Percentiles rank a stretch among this genome's conserved stretches.
phyloP scores from a whole-genome alignment of 2,888 invertebrate genomes.

The Pterostichus niger region DNA sequence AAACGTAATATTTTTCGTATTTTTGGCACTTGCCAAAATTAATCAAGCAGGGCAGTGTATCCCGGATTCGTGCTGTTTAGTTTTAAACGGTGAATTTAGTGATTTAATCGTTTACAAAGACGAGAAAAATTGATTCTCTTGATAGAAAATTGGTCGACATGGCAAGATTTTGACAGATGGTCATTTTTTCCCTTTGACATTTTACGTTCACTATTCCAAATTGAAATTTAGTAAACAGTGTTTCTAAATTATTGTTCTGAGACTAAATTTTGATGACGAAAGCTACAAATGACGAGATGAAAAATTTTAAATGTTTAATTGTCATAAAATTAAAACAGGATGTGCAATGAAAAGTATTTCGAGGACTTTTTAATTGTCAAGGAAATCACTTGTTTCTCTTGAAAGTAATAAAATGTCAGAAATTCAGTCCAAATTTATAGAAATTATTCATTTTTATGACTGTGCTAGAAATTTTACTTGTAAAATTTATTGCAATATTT shows the following conservation, averaged over 20 bases:
- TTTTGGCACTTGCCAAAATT: conserved; percentile 52
- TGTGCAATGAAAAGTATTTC: conserved; percentile 10
- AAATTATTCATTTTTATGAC: background rate
- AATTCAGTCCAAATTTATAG: background rate
- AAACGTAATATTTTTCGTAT: conserved; percentile 70
- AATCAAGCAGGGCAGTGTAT: background rate
- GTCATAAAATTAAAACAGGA: conserved; percentile 12
- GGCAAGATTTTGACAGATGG: conserved; percentile 76
- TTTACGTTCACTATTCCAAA: conserved; percentile 66
- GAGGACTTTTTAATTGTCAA: conserved; percentile 17
- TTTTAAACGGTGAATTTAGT: background rate
- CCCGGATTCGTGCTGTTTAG: background rate
- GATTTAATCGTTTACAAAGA: conserved; percentile 27
- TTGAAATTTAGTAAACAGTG: conserved; percentile 40
- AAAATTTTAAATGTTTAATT: background rate
- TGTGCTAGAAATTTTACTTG: background rate
- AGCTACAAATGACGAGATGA: background rate
- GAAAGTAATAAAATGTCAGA: conserved; percentile 21
- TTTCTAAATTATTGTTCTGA: background rate
- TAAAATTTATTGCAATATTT: background rate
- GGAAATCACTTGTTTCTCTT: conserved; percentile 37
- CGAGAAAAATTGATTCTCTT: conserved; percentile 68
- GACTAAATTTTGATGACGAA: conserved; percentile 2
- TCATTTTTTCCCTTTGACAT: conserved; percentile 73
- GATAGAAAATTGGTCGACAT: conserved; percentile 69